Conservation (phyloP, 2,888 invertebrate species). For the Hoplodrina ambigua region DNA sequence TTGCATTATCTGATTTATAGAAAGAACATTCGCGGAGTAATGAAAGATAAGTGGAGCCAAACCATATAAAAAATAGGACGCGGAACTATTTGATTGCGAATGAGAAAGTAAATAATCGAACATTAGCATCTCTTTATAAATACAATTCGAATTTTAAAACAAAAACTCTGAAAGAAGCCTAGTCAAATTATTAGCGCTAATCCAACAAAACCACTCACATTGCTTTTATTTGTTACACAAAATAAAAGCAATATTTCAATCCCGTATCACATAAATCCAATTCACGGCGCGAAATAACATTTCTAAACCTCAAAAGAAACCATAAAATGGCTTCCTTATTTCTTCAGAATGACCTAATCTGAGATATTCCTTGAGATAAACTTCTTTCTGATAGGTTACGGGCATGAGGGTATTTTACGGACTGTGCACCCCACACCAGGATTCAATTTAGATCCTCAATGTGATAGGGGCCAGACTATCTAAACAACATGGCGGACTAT, state of each 20-base stretch:
- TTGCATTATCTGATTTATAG: no score
- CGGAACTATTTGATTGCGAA: no score
- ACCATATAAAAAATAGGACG: no score
- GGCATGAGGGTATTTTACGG: conserved; percentile 78
- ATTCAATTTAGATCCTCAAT: conserved; percentile 88
- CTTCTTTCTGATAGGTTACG: conserved; percentile 64
- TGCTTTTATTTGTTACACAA: no score
- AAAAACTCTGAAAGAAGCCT: no score
- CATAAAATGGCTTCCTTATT: conserved; percentile 60
- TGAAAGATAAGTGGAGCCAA: no score
- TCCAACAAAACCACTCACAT: no score
- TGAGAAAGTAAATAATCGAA: no score
- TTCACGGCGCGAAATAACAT: conserved; percentile 38
- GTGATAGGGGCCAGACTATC: conserved; percentile 77
- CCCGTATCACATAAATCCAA: conserved; percentile 14
- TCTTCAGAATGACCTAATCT: conserved; percentile 63
- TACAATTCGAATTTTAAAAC: no score
- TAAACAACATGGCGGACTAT: conserved; percentile 62
- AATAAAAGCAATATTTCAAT: conserved; percentile 4
- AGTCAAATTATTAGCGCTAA: no score
- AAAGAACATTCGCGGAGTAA: no score
- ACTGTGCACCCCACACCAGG: conserved; percentile 80
- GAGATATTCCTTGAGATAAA: conserved; percentile 64
- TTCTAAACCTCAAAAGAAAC: conserved; percentile 45
- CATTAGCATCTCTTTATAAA: no score